Percentiles rank a stretch among this genome's conserved stretches.
Evolutionary conservation across 2,888 invertebrate genomes (phyloP).

Genomic region (Agriotes lineatus): DNA sequence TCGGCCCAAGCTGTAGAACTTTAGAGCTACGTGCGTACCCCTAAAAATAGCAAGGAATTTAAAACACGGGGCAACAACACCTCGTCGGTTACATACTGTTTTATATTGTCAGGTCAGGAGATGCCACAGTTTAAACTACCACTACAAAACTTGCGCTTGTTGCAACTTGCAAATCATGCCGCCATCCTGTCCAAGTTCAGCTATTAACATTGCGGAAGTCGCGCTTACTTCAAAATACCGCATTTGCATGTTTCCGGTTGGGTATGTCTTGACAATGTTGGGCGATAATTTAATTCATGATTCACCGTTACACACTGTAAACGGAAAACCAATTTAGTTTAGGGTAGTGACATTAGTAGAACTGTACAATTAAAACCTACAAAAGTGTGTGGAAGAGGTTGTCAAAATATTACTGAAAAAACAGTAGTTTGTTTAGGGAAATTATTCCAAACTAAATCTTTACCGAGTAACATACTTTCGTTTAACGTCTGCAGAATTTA

Average conservation of each 20-base stretch:
- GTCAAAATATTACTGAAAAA: no score
- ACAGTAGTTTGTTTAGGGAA: no score
- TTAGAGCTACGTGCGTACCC: neutral
- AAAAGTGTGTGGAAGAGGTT: no score
- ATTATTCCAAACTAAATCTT: no score
- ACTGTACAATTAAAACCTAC: no score
- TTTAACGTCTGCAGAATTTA: no score
- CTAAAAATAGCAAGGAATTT: conserved; percentile 9
- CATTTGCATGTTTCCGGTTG: conserved; percentile 23
- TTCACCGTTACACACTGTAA: conserved; percentile 1
- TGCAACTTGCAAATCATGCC: neutral
- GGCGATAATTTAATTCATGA: conserved; percentile 9
- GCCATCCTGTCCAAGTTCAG: no score
- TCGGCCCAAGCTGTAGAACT: neutral
- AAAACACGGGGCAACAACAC: conserved; percentile 7
- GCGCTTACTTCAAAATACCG: conserved; percentile 9
- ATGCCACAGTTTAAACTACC: neutral
- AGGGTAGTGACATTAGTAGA: no score
- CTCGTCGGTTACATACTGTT: neutral
- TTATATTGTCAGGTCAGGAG: neutral
- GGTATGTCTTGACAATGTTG: conserved; percentile 4
- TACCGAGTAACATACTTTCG: no score
- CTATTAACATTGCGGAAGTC: conserved; percentile 1
- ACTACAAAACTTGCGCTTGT: neutral
- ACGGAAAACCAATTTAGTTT: neutral